Conservation (phyloP, 2,113 vertebrate genomes). For the Otis tarda region DNA sequence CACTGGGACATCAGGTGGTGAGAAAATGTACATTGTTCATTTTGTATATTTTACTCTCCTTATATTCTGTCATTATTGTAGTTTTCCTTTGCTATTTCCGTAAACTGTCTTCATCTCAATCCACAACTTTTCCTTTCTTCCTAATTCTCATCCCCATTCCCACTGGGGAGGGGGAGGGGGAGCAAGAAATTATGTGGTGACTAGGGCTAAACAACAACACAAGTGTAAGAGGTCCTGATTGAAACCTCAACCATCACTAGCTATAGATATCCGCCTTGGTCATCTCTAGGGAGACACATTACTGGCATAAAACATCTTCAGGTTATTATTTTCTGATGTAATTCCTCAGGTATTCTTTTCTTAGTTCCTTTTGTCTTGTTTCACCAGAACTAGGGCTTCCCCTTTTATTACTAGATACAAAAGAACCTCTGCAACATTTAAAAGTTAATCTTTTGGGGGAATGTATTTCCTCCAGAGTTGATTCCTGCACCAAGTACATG, state of each 20-base stretch:
- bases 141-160: too few relatives aligned
- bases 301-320: background rate
- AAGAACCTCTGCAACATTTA: background rate
- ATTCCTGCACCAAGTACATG: background rate
- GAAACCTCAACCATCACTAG: background rate
- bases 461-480: background rate
- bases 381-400: background rate
- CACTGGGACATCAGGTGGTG: too few relatives aligned
- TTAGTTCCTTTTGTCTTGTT: background rate
- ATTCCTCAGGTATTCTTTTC: background rate
- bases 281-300: background rate
- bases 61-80: too few relatives aligned
- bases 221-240: background rate
- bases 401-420: background rate
- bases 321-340: background rate
- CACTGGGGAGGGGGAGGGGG: too few relatives aligned
- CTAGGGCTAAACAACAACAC: too few relatives aligned
- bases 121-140: too few relatives aligned
- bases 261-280: background rate
- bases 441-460: background rate
- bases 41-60: too few relatives aligned
- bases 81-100: too few relatives aligned
- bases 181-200: too few relatives aligned
- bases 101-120: too few relatives aligned
- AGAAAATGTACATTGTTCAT: too few relatives aligned